Conservation (phyloP, 2,113 vertebrate genomes). For the Cyanoramphus novaezelandiae region DNA sequence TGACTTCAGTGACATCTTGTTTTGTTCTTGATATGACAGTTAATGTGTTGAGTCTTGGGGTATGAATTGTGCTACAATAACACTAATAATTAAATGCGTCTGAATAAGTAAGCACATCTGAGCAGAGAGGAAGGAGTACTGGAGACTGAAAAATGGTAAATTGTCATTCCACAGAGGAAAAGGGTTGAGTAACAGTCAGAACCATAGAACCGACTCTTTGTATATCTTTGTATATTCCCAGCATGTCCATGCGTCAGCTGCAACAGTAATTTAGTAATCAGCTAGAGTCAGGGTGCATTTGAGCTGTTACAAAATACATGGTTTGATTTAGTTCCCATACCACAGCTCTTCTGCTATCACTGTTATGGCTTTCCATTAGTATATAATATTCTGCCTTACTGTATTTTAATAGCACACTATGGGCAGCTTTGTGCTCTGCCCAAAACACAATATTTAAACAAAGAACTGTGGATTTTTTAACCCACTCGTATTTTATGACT, state of each 20-base stretch:
- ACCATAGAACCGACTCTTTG: neutral
- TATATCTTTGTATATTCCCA: neutral
- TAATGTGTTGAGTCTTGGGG: neutral
- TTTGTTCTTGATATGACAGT: neutral
- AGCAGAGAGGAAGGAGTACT: neutral
- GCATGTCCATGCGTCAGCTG: neutral
- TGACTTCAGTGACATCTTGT: neutral
- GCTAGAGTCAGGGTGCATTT: conserved; percentile 27
- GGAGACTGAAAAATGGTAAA: neutral
- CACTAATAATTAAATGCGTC: neutral
- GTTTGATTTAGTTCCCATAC: conserved; percentile 34
- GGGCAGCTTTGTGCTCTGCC: neutral
- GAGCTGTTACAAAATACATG: conserved; percentile 20
- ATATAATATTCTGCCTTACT: conserved; percentile 13
- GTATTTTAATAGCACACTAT: conserved; percentile 1
- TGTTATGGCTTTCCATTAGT: neutral
- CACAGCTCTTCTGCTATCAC: neutral
- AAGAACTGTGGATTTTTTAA: conserved; percentile 31
- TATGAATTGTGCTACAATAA: neutral
- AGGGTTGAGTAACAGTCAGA: neutral
- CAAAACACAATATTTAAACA: conserved; percentile 14
- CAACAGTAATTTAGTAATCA: conserved; percentile 43
- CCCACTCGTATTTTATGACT: neutral
- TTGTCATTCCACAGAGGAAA: neutral
- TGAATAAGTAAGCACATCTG: neutral